Percentiles rank a stretch among this genome's conserved stretches.
Evolutionary conservation across 2,888 invertebrate genomes (phyloP).

Genomic region (Acanthosepion lycidas): DNA sequence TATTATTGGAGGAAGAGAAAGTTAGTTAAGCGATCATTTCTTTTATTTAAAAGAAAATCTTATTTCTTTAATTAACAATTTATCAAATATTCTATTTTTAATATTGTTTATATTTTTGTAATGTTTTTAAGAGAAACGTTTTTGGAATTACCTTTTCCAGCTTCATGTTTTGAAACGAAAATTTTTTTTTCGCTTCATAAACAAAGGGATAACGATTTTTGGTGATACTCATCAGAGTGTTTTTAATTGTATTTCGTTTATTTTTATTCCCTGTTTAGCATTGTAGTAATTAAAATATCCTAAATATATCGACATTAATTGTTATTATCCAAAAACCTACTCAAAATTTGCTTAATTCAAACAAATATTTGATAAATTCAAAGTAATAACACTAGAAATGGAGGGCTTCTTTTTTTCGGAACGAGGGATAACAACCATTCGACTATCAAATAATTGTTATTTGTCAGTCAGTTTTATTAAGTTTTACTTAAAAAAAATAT

Average conservation of each 20-base stretch:
- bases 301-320: not conserved
- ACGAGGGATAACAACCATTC: not conserved
- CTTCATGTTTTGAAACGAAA: not conserved
- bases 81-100: not conserved
- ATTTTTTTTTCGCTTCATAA: not conserved
- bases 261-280: not conserved
- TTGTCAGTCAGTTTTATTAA: not conserved
- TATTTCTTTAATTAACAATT: not conserved
- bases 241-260: not conserved
- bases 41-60: not conserved
- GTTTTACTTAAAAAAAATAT: not conserved
- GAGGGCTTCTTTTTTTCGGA: not conserved
- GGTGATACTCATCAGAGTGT: not conserved
- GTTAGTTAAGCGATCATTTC: not conserved
- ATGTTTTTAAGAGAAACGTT: not conserved
- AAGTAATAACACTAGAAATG: not conserved
- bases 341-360: not conserved
- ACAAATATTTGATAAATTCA: not conserved
- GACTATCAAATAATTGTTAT: not conserved
- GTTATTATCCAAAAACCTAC: not conserved
- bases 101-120: not conserved
- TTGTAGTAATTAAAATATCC: too few relatives aligned
- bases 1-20: not conserved
- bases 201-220: not conserved
- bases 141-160: not conserved